These are phyloP conservation scores for Garra rufa DNA, from an alignment of 2,113 vertebrate genomes.

Conservation along the genomic window DNA sequence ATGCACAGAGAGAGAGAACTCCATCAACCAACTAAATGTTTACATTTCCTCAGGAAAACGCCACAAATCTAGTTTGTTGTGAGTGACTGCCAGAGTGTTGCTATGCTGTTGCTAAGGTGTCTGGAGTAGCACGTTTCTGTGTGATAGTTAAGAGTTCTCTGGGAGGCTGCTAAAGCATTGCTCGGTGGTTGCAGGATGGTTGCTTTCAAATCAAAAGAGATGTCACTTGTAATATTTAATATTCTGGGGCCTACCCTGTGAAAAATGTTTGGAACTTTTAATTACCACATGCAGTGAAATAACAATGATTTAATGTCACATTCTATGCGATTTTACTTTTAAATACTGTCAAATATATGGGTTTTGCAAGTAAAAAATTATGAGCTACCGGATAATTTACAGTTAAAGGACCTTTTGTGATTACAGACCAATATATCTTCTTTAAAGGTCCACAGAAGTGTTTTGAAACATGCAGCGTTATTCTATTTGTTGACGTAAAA, in stretches of 20 bases:
- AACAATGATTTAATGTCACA: not conserved
- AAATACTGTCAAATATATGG: not conserved
- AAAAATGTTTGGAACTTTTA: not conserved
- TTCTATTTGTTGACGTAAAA: too few species aligned
- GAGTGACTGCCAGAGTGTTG: not conserved
- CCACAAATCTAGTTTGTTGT: not conserved
- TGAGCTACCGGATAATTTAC: not conserved
- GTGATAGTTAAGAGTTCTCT: not conserved
- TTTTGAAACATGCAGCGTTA: too few species aligned
- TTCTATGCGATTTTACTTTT: not conserved
- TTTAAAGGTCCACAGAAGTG: too few species aligned
- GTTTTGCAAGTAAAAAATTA: not conserved
- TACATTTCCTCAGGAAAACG: not conserved
- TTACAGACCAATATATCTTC: not conserved
- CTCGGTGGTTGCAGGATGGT: not conserved
- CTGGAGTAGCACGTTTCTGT: not conserved
- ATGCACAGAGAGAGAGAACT: not conserved
- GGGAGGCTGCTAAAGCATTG: not conserved
- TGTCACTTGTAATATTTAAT: not conserved
- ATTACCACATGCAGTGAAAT: not conserved
- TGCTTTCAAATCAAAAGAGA: not conserved
- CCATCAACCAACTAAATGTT: not conserved
- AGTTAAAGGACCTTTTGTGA: not conserved
- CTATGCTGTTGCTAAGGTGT: conserved; percentile 19
- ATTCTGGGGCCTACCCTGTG: not conserved